A percentile compares a stretch with the other conserved stretches of the same genome.
Evolutionary conservation across 92 coral and sea anemone species (phyloP).

Genomic region (Scolanthus callimorphus): DNA sequence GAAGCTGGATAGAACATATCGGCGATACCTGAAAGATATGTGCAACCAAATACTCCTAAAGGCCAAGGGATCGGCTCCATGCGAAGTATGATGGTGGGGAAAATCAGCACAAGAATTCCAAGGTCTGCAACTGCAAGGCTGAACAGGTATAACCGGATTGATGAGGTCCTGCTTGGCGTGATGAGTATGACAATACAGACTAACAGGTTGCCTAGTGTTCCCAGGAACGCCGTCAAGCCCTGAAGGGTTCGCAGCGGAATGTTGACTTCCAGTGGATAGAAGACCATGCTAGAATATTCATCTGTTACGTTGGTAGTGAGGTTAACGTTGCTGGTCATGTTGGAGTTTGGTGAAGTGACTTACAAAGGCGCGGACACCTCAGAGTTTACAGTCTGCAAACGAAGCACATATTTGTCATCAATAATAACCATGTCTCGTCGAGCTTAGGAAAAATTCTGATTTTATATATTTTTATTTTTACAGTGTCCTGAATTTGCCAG

Average conservation of each 20-base stretch:
- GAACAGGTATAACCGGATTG: constrained; percentile 35
- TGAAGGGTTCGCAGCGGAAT: not conserved
- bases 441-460: too few relatives aligned
- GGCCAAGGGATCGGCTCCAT: constrained; percentile 30
- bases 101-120: constrained; percentile 35
- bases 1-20: constrained; percentile 63
- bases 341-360: too few relatives aligned
- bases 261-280: not conserved
- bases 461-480: too few relatives aligned
- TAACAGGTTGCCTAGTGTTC: constrained; percentile 43
- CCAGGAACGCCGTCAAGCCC: constrained; percentile 14
- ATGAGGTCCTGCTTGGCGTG: constrained; percentile 19
- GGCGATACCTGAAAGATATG: constrained; percentile 31
- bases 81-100: constrained; percentile 29
- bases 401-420: too few relatives aligned
- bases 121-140: constrained; percentile 59
- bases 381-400: too few relatives aligned
- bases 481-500: too few relatives aligned
- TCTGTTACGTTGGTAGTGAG: too few relatives aligned
- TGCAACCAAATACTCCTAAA: constrained; percentile 32
- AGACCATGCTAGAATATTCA: too few relatives aligned
- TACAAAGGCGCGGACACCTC: too few relatives aligned
- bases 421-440: too few relatives aligned
- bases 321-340: too few relatives aligned
- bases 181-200: constrained; percentile 42